Conservation (phyloP, 2,113 vertebrate species). For the Triplophysa dalaica region DNA sequence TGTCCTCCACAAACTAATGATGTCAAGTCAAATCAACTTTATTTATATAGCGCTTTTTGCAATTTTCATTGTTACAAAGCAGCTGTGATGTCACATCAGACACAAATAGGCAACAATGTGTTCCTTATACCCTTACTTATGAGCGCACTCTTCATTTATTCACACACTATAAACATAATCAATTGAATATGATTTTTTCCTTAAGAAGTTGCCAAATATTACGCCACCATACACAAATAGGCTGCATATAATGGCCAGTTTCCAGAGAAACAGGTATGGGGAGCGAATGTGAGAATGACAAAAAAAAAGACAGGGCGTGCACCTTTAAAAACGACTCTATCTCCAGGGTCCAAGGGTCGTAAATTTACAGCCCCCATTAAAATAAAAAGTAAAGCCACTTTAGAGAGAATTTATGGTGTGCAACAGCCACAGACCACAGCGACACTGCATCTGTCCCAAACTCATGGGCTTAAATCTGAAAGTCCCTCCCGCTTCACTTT, state of each 20-base stretch:
- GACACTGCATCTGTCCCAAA: conserved; percentile 67
- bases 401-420: conserved; percentile 72
- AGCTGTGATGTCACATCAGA: not conserved
- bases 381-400: conserved; percentile 76
- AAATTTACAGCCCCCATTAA: conserved; percentile 76
- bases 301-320: conserved; percentile 44
- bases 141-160: not conserved
- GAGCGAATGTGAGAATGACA: conserved; percentile 28
- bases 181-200: not conserved
- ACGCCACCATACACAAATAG: not conserved
- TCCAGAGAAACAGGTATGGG: conserved; percentile 11
- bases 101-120: not conserved
- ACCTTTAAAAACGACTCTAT: conserved; percentile 62
- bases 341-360: conserved; percentile 50
- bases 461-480: conserved; percentile 61
- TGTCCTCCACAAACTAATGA: not conserved
- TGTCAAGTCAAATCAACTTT: not conserved
- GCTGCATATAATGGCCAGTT: not conserved
- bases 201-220: not conserved
- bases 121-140: not conserved
- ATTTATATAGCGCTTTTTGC: too few species aligned
- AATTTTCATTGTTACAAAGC: too few species aligned
- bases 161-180: conserved; percentile 4
- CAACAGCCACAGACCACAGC: conserved; percentile 60
- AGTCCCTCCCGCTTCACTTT: conserved; percentile 44